phyloP scores from a whole-genome alignment of 2,888 invertebrate species.

The Heliothis peltigera region DNA sequence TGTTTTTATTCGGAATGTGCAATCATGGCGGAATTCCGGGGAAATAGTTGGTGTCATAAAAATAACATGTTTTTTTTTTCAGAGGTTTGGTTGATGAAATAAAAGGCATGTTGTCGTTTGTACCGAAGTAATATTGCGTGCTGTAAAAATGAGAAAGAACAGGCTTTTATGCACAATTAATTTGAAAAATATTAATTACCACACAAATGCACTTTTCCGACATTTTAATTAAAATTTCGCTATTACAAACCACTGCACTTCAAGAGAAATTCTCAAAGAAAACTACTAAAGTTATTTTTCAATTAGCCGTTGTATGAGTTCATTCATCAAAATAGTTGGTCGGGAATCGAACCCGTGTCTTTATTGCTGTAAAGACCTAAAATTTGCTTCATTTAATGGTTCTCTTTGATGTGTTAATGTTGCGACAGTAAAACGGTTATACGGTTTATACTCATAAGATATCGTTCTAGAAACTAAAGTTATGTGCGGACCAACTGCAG shows the following conservation, averaged over 20 bases:
- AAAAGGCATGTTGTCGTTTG: constrained; percentile 16
- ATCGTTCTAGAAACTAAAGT: constrained; percentile 1
- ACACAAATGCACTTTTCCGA: background rate
- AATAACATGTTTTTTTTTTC: constrained; percentile 18
- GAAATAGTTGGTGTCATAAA: constrained; percentile 22
- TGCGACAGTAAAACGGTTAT: constrained; percentile 26
- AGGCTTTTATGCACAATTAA: background rate
- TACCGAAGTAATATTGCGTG: background rate
- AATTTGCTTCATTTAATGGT: constrained; percentile 23
- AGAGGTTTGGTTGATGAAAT: constrained; percentile 18
- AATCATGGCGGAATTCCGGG: constrained; percentile 25
- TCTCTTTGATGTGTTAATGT: constrained; percentile 41
- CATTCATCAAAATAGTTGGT: constrained; percentile 22
- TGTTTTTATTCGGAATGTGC: constrained; percentile 38
- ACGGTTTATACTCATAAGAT: constrained; percentile 7
- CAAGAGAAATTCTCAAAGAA: constrained; percentile 1
- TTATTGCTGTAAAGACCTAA: constrained; percentile 17
- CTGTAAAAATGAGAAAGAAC: too few relatives aligned
- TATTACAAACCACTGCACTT: background rate
- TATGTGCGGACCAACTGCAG: background rate
- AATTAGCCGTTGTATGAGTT: constrained; percentile 4
- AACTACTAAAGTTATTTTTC: constrained; percentile 13
- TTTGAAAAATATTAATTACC: background rate
- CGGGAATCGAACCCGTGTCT: constrained; percentile 26
- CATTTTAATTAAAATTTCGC: background rate